Conservation (phyloP, 2,797 vertebrate species). For the Chelmon rostratus region DNA sequence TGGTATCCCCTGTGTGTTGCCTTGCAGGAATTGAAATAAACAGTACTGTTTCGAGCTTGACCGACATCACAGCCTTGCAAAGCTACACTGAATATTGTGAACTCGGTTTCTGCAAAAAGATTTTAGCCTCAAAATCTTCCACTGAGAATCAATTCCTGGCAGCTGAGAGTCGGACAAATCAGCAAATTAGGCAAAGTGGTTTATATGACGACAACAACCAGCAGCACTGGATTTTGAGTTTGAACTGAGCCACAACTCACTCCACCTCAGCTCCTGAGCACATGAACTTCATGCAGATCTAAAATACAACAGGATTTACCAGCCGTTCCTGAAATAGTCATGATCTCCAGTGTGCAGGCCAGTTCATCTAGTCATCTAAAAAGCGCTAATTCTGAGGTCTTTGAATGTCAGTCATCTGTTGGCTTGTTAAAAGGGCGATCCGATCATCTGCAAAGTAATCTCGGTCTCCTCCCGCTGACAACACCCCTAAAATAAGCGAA, state of each 20-base stretch:
- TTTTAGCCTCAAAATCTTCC: neutral
- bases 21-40: slow-evolving; percentile 35
- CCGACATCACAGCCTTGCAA: slow-evolving; percentile 18
- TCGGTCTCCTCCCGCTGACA: slow-evolving; percentile 4
- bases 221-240: slow-evolving; percentile 15
- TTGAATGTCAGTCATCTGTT: neutral
- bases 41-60: slow-evolving; percentile 35
- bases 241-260: neutral
- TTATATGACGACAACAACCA: slow-evolving; percentile 19
- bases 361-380: neutral
- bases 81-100: slow-evolving; percentile 8
- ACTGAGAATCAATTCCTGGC: slow-evolving; percentile 12
- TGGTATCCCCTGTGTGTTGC: slow-evolving; percentile 2
- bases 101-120: neutral
- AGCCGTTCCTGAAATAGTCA: neutral
- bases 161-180: slow-evolving; percentile 3
- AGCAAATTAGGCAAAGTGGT: slow-evolving; percentile 24
- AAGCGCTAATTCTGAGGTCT: neutral
- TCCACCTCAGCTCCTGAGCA: neutral
- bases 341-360: slow-evolving; percentile 7
- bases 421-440: neutral
- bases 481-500: neutral
- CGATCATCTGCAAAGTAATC: neutral
- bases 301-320: slow-evolving; percentile 12
- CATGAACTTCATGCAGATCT: neutral